phyloP scores from a whole-genome alignment of 2,888 invertebrate genomes.

The Plusia festucae region DNA sequence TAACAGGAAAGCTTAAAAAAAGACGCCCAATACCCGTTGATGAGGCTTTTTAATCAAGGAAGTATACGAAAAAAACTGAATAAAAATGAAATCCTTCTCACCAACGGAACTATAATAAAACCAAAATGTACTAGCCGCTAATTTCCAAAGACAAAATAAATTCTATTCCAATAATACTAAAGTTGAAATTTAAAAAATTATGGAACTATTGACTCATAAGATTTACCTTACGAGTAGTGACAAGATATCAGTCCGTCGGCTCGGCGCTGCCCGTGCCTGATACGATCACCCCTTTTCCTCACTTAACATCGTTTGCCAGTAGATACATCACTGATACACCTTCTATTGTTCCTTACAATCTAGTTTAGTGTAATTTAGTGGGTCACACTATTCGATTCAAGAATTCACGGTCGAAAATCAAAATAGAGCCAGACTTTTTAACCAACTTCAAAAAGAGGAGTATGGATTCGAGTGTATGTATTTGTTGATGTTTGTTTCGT shows the following conservation, averaged over 20 bases:
- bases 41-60: slow-evolving; percentile 4
- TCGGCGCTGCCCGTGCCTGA: slow-evolving; percentile 49
- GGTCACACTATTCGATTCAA: slow-evolving; percentile 5
- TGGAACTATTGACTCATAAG: slow-evolving; percentile 34
- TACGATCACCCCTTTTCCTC: slow-evolving; percentile 53
- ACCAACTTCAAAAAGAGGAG: too few species aligned
- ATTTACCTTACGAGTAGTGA: slow-evolving; percentile 29
- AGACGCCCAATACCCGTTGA: slow-evolving; percentile 4
- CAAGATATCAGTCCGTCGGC: slow-evolving; percentile 30
- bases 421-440: too few species aligned
- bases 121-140: neutral
- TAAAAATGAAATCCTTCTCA: neutral
- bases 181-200: neutral
- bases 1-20: neutral
- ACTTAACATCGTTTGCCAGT: slow-evolving; percentile 41
- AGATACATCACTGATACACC: slow-evolving; percentile 46
- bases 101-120: neutral
- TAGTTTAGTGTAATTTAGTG: slow-evolving; percentile 42
- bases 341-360: slow-evolving; percentile 43
- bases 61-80: neutral
- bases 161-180: neutral
- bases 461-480: too few species aligned
- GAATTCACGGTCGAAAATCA: neutral
- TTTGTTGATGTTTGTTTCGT: too few species aligned
- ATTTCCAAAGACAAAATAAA: neutral